Base-by-base conservation (phyloP, 1,140 invertebrate species). In the Prorops nasuta region DNA sequence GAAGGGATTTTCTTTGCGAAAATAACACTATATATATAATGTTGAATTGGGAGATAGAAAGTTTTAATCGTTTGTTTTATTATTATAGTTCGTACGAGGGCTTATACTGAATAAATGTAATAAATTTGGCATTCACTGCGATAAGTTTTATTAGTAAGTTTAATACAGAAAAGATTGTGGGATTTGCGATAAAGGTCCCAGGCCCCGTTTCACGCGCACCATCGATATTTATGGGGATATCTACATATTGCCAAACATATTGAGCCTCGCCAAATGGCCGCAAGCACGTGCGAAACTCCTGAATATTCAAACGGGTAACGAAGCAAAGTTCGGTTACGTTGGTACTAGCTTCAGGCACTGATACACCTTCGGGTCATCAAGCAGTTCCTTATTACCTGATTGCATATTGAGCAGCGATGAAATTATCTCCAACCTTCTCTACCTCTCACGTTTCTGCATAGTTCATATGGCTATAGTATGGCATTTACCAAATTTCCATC, bases 281-380 rank as follows among this genome's bases (percentile, higher is more conserved):
- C 54, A 58, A 64, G 71, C 68, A 71, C 66, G 67, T 58, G 65
- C 69, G 60, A 68, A 69, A 70, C 67, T 74, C 60, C 54, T 76
- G 71, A 74, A 74, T 76, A 76, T 74, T 76, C 73, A 74, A 72
- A 64, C 60, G 72, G 61, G 60, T 74, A 73, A 74, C 71, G 68
- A 71, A 70, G 64, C 66, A 73, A 73, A 72, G 68, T 73, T 71
- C 59, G 65, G 66, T 69, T 66, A 56, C 60, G 54, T 69, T 66
- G 51, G 40, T 42, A 42, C 54, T 48, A 24, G 51, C 60, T 52
- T 18, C 39, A 48, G 55, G 59, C 48, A 47, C 43, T 51, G 58
- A 61, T 61, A 61, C 55, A 58, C 59, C 58, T 58, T 35, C 58
- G 50, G 60, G 53, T 56, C 58, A 60, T 66, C 56, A 57, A 62